phyloP scores from a whole-genome alignment of 2,888 invertebrate species.

The Cerastis leucographa region DNA sequence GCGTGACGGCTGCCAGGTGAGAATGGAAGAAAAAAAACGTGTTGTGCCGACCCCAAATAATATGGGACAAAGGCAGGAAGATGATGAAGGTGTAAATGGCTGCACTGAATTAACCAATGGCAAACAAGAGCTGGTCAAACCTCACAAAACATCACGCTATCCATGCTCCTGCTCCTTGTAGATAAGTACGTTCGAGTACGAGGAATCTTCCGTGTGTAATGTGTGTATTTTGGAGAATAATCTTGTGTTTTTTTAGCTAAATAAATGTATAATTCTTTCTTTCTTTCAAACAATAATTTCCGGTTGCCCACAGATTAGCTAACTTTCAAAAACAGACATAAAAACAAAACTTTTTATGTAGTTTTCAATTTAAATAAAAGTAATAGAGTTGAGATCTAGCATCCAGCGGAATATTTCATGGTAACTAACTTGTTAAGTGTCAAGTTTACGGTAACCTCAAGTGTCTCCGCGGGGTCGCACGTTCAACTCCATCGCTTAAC shows the following conservation, averaged over 20 bases:
- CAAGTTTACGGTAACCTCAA: slow-evolving; percentile 64
- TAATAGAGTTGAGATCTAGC: slow-evolving; percentile 37
- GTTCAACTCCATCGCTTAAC: slow-evolving; percentile 61
- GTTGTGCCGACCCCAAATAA: not conserved
- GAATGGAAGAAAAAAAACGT: not conserved
- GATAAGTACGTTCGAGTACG: not conserved
- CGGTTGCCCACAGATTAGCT: slow-evolving; percentile 10
- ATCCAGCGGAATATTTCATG: slow-evolving; percentile 45
- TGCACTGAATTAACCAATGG: not conserved
- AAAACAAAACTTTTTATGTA: slow-evolving; percentile 29
- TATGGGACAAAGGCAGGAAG: not conserved
- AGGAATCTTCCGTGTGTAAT: not conserved
- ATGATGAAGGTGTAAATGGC: not conserved
- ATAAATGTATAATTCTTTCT: not conserved
- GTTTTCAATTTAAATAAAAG: slow-evolving; percentile 55
- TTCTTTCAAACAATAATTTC: slow-evolving; percentile 10
- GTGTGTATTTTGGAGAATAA: too few species aligned
- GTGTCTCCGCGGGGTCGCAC: slow-evolving; percentile 58
- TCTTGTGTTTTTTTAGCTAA: not conserved
- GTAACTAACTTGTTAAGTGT: slow-evolving; percentile 67
- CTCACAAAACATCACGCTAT: not conserved
- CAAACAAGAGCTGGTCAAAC: not conserved
- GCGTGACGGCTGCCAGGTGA: not conserved
- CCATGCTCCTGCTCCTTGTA: not conserved
- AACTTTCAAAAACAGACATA: slow-evolving; percentile 13